Evolutionary conservation across 2,113 vertebrate species (phyloP).

Genomic region (Nanger granti): DNA sequence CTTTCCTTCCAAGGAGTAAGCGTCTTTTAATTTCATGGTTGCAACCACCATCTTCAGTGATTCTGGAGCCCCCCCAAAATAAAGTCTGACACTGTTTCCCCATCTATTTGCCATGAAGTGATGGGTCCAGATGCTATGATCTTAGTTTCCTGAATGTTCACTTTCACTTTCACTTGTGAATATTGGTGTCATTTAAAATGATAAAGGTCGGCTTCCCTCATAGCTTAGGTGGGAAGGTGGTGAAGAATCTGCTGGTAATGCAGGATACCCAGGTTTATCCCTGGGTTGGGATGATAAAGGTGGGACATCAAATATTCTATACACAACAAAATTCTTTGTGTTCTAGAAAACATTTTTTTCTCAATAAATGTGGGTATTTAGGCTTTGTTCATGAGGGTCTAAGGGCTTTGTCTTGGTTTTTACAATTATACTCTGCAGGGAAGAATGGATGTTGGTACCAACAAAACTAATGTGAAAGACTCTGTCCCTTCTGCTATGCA

Average conservation of each 20-base stretch:
- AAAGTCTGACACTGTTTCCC: no score
- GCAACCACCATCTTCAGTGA: no score
- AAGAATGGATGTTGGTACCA: neutral
- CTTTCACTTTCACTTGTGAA: neutral
- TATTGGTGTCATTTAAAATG: neutral
- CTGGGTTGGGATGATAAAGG: neutral
- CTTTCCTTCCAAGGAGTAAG: no score
- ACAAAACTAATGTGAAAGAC: neutral
- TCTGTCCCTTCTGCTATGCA: neutral
- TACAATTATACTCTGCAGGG: neutral
- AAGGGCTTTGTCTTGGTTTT: neutral
- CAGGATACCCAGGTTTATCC: neutral
- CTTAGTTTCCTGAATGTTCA: no score
- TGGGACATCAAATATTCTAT: neutral
- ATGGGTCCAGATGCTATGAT: no score
- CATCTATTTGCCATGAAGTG: no score
- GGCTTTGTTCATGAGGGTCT: neutral
- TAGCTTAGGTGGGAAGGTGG: neutral
- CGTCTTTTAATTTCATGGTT: no score
- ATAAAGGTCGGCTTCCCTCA: fast-evolving
- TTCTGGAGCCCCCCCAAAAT: no score
- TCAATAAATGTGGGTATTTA: neutral
- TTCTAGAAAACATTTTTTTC: neutral
- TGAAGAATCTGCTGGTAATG: neutral
- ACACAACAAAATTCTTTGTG: neutral